A percentile compares a stretch with the other conserved stretches of the same genome.
Conservation (phyloP, 1,140 invertebrate species). For the Zaprionus vittiger region DNA sequence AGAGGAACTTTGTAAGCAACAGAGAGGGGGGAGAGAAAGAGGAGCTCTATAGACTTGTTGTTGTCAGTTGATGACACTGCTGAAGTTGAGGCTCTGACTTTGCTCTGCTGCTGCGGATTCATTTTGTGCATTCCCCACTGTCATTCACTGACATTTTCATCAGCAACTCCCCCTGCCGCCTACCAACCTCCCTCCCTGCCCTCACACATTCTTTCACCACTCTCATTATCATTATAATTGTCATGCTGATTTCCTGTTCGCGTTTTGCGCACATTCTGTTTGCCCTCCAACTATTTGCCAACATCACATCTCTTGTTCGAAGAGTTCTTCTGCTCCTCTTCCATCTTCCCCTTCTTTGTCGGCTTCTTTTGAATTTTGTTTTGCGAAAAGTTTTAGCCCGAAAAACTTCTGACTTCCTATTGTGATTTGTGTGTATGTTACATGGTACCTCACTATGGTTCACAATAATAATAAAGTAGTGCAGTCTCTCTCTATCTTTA, state of each 20-base stretch:
- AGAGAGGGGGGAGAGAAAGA: background rate
- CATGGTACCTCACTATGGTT: background rate
- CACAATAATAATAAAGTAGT: slow-evolving; percentile 1
- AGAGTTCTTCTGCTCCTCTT: background rate
- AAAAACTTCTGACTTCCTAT: slow-evolving; percentile 37
- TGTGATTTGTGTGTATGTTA: slow-evolving; percentile 41
- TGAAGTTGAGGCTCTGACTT: slow-evolving; percentile 57
- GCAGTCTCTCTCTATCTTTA: background rate
- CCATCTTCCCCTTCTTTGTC: background rate
- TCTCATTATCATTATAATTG: slow-evolving; percentile 82
- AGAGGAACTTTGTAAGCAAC: slow-evolving; percentile 15
- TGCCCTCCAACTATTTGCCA: slow-evolving; percentile 63
- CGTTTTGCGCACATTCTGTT: slow-evolving; percentile 25
- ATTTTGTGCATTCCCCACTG: slow-evolving; percentile 53
- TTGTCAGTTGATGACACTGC: slow-evolving; percentile 39
- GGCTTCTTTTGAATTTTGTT: slow-evolving; percentile 53
- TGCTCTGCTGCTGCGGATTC: slow-evolving; percentile 7
- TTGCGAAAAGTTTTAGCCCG: slow-evolving; percentile 31
- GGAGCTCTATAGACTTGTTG: background rate
- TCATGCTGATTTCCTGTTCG: slow-evolving; percentile 73
- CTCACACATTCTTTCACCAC: slow-evolving; percentile 28
- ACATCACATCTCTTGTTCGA: slow-evolving; percentile 41
- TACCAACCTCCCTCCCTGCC: background rate
- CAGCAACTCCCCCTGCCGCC: slow-evolving; percentile 19
- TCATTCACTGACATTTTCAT: slow-evolving; percentile 82